Evolutionary conservation across 2,797 vertebrate genomes (phyloP).

Genomic region (Rhincodon typus): DNA sequence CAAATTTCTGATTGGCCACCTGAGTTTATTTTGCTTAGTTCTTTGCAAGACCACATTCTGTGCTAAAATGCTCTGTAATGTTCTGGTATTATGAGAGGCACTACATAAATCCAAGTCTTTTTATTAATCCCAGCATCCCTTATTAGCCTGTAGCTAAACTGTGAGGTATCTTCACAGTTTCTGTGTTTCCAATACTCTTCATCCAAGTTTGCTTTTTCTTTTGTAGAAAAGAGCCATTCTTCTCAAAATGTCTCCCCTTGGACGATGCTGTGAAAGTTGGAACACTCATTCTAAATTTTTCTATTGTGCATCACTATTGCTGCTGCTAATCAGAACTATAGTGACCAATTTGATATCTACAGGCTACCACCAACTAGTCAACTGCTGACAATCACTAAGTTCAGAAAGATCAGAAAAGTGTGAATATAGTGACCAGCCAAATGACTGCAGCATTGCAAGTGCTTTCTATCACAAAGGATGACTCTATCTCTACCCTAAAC

Average conservation of each 20-base stretch:
- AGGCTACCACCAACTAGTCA: background rate
- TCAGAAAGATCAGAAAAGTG: background rate
- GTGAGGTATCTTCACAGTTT: background rate
- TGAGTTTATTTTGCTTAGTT: background rate
- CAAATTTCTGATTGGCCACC: background rate
- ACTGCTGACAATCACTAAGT: background rate
- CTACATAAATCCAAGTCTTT: background rate
- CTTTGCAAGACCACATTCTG: background rate
- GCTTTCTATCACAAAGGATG: background rate
- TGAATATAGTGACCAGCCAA: background rate
- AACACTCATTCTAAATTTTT: background rate
- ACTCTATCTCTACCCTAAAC: background rate
- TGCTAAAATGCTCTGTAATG: background rate
- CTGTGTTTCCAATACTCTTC: background rate
- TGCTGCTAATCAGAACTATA: background rate
- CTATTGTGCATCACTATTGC: background rate
- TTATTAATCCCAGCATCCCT: background rate
- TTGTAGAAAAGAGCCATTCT: background rate
- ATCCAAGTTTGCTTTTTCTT: background rate
- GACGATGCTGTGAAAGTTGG: background rate
- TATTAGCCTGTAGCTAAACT: background rate
- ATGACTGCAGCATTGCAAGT: background rate
- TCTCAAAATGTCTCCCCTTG: background rate
- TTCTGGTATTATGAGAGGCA: background rate
- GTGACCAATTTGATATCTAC: background rate